Evolutionary conservation across 2,113 vertebrate genomes (phyloP).

Genomic region (Eulemur rufifrons): DNA sequence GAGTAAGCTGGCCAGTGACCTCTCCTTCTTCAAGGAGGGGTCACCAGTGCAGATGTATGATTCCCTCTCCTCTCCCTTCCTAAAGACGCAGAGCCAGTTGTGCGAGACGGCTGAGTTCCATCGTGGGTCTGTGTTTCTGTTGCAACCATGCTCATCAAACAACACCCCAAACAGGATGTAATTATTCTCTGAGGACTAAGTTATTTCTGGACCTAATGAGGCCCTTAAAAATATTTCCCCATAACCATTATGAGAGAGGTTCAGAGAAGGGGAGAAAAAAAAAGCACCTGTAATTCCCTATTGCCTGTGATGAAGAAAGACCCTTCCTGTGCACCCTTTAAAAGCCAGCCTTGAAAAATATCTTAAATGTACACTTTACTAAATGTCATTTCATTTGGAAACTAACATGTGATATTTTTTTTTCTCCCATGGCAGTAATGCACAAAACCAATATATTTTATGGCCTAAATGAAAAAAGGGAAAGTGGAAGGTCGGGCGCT

Average conservation of each 20-base stretch:
- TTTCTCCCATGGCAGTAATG: constrained; percentile 43
- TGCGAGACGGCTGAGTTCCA: neutral
- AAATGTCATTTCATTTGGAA: constrained; percentile 68
- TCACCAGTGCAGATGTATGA: fast-evolving
- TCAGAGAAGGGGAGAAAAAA: neutral
- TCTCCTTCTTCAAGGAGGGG: neutral
- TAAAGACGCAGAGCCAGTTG: neutral
- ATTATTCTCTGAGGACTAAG: neutral
- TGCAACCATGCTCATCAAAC: neutral
- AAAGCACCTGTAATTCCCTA: neutral
- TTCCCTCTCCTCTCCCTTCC: neutral
- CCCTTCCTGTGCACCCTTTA: neutral
- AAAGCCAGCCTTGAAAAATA: constrained; percentile 45
- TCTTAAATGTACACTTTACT: constrained; percentile 32
- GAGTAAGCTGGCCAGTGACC: too few species aligned
- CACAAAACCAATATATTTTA: constrained; percentile 65
- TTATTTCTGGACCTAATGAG: neutral
- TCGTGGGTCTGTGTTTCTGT: fast-evolving
- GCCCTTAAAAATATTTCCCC: neutral
- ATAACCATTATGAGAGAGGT: neutral
- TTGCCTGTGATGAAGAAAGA: neutral
- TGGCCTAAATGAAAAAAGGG: constrained; percentile 46
- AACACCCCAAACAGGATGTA: fast-evolving
- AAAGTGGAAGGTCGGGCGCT: neutral
- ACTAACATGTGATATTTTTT: constrained; percentile 31